Conservation (phyloP, 1,140 invertebrate species). For the Conus ventricosus region DNA sequence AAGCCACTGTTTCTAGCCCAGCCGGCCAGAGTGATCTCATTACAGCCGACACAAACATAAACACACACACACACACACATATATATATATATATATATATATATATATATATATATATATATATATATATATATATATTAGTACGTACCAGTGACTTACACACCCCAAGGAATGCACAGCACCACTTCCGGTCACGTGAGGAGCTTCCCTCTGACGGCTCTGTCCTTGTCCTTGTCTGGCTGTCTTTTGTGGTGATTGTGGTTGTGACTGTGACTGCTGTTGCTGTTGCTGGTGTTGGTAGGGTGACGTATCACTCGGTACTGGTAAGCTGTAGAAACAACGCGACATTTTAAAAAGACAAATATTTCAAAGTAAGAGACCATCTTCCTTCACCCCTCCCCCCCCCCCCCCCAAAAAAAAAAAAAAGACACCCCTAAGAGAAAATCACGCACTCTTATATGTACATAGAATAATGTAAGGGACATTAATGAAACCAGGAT, state of each 20-base stretch:
- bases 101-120: background rate
- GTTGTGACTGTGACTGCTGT: background rate
- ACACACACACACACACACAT: constrained; percentile 14
- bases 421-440: too few species aligned
- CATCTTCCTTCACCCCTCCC: too few species aligned
- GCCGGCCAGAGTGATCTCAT: too few species aligned
- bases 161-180: background rate
- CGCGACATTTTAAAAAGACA: background rate
- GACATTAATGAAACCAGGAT: too few species aligned
- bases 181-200: constrained; percentile 7
- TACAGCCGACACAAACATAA: background rate
- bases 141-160: background rate
- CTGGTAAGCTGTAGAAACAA: constrained; percentile 22
- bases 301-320: constrained; percentile 25
- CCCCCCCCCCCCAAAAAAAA: too few species aligned
- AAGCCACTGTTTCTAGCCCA: too few species aligned
- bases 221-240: background rate
- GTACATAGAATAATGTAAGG: too few species aligned
- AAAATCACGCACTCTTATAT: too few species aligned
- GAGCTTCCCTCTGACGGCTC: background rate
- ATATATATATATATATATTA: background rate
- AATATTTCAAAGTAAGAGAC: too few species aligned
- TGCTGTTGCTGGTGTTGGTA: background rate
- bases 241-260: background rate
- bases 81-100: background rate